A percentile compares a stretch with the other conserved stretches of the same genome.
Evolutionary conservation across 1,140 invertebrate genomes (phyloP).

Genomic region (Neodiprion lecontei): DNA sequence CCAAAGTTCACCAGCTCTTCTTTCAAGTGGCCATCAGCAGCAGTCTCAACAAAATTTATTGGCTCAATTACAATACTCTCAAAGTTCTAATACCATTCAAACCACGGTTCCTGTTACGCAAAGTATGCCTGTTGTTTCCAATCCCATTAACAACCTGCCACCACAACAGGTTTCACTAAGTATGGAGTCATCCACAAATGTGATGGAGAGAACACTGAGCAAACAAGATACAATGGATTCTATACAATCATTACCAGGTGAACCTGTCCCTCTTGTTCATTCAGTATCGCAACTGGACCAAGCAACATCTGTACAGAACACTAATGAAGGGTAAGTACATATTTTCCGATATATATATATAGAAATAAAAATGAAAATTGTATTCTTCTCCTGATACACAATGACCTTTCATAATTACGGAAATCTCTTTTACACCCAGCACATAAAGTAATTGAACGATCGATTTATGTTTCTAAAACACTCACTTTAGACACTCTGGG

Average conservation of each 20-base stretch:
- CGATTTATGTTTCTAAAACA: too few relatives aligned
- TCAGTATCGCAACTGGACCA: constrained; percentile 32
- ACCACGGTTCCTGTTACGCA: constrained; percentile 43
- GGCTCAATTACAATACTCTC: constrained; percentile 52
- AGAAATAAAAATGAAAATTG: too few relatives aligned
- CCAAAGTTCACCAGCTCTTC: constrained; percentile 37
- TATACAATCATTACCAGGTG: constrained; percentile 34
- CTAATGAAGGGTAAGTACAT: constrained; percentile 11
- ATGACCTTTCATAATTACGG: too few relatives aligned
- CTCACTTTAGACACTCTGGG: too few relatives aligned
- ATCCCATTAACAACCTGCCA: constrained; percentile 1
- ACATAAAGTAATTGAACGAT: too few relatives aligned
- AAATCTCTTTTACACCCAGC: too few relatives aligned
- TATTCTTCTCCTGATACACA: too few relatives aligned
- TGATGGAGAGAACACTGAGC: constrained; percentile 25
- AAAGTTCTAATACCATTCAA: constrained; percentile 41
- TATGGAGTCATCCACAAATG: background rate
- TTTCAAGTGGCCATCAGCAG: constrained; percentile 40
- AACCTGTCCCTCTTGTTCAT: constrained; percentile 30
- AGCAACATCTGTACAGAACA: constrained; percentile 6
- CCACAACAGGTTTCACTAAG: constrained; percentile 6
- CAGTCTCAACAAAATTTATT: constrained; percentile 49
- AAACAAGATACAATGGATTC: constrained; percentile 51
- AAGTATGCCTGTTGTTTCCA: constrained; percentile 34
- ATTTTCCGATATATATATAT: background rate